phyloP scores from a whole-genome alignment of 2,113 vertebrate genomes.

The Vicugna pacos region DNA sequence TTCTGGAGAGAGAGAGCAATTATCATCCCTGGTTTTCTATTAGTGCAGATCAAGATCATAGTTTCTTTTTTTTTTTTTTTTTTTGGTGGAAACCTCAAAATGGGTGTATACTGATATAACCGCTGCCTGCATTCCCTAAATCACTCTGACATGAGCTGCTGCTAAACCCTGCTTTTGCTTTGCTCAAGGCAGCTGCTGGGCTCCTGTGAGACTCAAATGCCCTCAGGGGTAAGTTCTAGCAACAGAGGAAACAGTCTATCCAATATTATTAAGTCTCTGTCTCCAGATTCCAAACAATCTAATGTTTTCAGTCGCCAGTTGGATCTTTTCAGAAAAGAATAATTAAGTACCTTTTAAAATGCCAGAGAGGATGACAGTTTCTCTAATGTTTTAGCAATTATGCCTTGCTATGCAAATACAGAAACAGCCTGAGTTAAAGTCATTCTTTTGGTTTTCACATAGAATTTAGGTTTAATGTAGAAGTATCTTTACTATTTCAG shows the following conservation, averaged over 20 bases:
- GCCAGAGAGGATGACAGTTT: neutral
- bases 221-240: neutral
- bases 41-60: neutral
- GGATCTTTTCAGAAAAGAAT: conserved; percentile 16
- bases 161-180: conserved; percentile 19
- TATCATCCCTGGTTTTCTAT: neutral
- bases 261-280: neutral
- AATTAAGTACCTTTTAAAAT: neutral
- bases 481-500: neutral
- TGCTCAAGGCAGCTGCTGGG: neutral
- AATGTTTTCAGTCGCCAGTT: neutral
- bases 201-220: neutral
- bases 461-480: neutral
- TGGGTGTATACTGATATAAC: conserved; percentile 19
- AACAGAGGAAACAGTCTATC: neutral
- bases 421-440: neutral
- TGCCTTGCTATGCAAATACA: neutral
- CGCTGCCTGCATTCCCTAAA: conserved; percentile 4
- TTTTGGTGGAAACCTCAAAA: conserved; percentile 26
- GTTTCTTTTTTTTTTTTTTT: neutral
- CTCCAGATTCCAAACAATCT: neutral
- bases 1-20: neutral
- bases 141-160: conserved; percentile 36
- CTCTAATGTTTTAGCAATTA: neutral
- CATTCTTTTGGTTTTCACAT: neutral